Evolutionary conservation across 2,888 invertebrate species (phyloP).

Genomic region (Zhuqinia jingwanae): DNA sequence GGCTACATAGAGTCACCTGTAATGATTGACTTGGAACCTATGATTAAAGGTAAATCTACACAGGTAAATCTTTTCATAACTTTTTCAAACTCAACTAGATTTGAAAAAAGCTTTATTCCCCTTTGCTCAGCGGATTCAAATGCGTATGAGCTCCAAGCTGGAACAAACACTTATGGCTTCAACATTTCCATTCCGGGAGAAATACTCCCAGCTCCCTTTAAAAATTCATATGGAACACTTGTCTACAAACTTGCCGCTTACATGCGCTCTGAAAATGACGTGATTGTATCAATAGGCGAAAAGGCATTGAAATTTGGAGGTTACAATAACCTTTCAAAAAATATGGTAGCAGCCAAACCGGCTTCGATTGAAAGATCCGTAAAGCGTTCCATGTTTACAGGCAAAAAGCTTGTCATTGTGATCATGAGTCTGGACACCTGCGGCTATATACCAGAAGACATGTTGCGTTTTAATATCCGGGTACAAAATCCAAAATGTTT

Average conservation of each 20-base stretch:
- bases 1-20: constrained; percentile 62
- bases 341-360: constrained; percentile 1
- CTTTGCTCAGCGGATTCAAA: constrained; percentile 1
- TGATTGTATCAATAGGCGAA: constrained; percentile 48
- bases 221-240: constrained; percentile 56
- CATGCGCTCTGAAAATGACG: constrained; percentile 52
- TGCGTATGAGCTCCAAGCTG: constrained; percentile 60
- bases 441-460: constrained; percentile 59
- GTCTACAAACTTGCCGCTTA: constrained; percentile 55
- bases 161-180: constrained; percentile 60
- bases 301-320: constrained; percentile 54
- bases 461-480: constrained; percentile 20
- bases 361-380: constrained; percentile 32
- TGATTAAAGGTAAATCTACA: constrained; percentile 59
- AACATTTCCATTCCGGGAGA: constrained; percentile 56
- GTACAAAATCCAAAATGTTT: constrained; percentile 59
- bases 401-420: constrained; percentile 32
- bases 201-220: constrained; percentile 55
- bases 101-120: background rate
- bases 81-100: too few relatives aligned
- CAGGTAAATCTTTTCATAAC: background rate
- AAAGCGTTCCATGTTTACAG: constrained; percentile 57
- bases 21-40: constrained; percentile 58
- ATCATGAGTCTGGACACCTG: constrained; percentile 25
- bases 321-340: constrained; percentile 56